Evolutionary conservation across 2,888 invertebrate genomes (phyloP), one percentile per base, ranked within the genome.

Genomic region (Holacanthella duospinosa): DNA sequence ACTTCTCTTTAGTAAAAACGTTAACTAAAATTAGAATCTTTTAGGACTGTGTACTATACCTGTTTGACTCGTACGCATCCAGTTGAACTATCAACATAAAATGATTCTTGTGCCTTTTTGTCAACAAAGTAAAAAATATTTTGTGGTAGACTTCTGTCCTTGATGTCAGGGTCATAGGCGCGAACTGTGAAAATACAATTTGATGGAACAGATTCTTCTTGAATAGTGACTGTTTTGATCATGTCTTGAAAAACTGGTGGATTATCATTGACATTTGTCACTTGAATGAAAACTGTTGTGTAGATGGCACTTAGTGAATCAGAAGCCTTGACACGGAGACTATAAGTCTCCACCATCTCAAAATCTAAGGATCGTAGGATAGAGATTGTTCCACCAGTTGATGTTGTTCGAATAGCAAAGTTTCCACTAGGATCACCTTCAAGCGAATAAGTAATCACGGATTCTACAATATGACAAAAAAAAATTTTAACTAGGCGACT

Each of bases 231-330:
- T 60, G 85, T 85, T 74, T 86, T 86, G 59, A 85, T 82, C 59
- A 85, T 85, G 57, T 83, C 77, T 29, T 80, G 77, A 75, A 95
- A 95, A 1, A 86, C 83, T 0, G 96, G 96, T 0, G 87, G 86
- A 77, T 94, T 93, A 76, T 96, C 96, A 75, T 96, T 96, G 56
- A 93, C 86, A 77, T 96, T 89, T 71, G 85, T 86, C 60, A 94
- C 87, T 71, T 86, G 85, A 57, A 95, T 91, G 59, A 85, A 83
- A 0, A 95, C 93, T 71, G 83, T 85, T 0, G 92, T 87, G 62
- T 85, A 85, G 74, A 91, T 92, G 69, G 88, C 86, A 76, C 84
- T 89, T 58, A 86, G 82, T 1, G 93, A 93, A 76, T 93, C 92
- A 67, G 86, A 87, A 0, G 91, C 92, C 66, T 86, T 82, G 1